A percentile compares a stretch with the other conserved stretches of the same genome.
phyloP scores from a whole-genome alignment of 2,113 vertebrate species.

The Martes martes region DNA sequence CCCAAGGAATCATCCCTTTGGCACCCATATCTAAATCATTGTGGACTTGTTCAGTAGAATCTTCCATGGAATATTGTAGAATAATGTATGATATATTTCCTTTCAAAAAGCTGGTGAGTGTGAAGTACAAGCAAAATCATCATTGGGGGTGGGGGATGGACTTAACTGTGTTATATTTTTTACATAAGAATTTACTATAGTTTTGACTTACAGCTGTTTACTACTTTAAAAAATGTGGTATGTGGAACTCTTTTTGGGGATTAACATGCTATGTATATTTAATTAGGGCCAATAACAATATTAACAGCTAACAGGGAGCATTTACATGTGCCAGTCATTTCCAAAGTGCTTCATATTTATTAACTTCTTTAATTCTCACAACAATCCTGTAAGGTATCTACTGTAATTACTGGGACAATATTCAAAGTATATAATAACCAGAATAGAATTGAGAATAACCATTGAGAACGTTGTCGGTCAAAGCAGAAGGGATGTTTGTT shows the following conservation, averaged over 20 bases:
- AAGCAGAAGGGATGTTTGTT: neutral
- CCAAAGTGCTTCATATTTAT: neutral
- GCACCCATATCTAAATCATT: slow-evolving; percentile 97
- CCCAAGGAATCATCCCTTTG: slow-evolving; percentile 95
- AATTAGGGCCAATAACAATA: neutral
- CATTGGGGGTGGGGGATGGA: neutral
- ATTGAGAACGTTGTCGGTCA: neutral
- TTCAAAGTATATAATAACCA: neutral
- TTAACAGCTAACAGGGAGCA: neutral
- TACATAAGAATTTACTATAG: neutral
- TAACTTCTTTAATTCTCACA: neutral
- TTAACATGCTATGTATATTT: neutral
- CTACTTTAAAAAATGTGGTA: neutral
- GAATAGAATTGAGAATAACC: neutral
- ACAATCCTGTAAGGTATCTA: neutral
- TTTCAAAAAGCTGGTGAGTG: slow-evolving; percentile 92
- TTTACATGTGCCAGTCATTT: neutral
- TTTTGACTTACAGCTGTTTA: neutral
- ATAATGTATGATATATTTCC: slow-evolving; percentile 98
- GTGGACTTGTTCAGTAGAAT: slow-evolving; percentile 98
- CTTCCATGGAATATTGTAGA: slow-evolving; percentile 98
- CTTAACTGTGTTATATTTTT: neutral
- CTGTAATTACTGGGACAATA: neutral
- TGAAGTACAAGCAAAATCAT: slow-evolving; percentile 18
- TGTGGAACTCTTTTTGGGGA: neutral